Evolutionary conservation across 2,888 invertebrate genomes (phyloP), one percentile per base, ranked within the genome.

Genomic region (Tachina grossa): DNA sequence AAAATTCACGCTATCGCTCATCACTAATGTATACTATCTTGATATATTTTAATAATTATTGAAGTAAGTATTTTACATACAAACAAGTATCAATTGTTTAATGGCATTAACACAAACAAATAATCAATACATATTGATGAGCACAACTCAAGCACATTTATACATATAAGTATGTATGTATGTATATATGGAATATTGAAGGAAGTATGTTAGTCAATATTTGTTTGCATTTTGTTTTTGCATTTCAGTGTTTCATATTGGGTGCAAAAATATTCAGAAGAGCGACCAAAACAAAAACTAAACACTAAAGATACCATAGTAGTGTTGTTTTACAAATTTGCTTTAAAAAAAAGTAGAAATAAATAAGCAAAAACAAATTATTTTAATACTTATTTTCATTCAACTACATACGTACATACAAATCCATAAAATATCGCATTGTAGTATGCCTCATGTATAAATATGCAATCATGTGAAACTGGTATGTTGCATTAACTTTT

Each of bases 381-480:
- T 53, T 69, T 41, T 57, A 22, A 41, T 72, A 79, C 57, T 47
- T 53, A 55, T 78, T 78, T 31, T 78, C 22, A 53, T 69, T 61
- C 61, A 71, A 13, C 53, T 47, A 19, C 55, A 53, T 16, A 53
- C 19, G 10, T 16, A 53, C 19, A 53, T 16, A 49, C 43, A 79
- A 16, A 63, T 53, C 14, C 71, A 49, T 41, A 69, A 55, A 55
- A 59, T 71, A 68, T 39, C 49, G 69, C 68, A 59, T 22, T 65
- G 55, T 14, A n/a, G 22, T 19, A 47, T 49, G 55, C 16, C 19
- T 39, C 49, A 53, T 53, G 61, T 59, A 57, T 41, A 74, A 45
- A 69, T 65, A 74, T 85, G 82, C 85, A 85, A 82, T 85, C 78
- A 85, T 82, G 85, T 85, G 82, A 79, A 85, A 85, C 85, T 75